Conservation (phyloP, 2,797 vertebrate species). For the Acanthurus lineatus region DNA sequence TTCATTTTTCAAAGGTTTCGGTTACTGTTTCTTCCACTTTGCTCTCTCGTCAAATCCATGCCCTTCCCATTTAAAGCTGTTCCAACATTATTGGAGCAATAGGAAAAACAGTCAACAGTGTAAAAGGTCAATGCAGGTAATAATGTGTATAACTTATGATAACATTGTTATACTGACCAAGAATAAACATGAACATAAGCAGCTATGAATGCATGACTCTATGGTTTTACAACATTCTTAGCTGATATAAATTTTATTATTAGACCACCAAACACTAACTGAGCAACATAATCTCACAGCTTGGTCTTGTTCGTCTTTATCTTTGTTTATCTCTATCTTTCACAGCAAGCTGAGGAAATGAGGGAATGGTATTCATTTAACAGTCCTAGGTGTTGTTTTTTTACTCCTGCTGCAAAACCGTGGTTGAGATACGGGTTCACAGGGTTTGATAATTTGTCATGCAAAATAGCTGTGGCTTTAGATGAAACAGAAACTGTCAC, state of each 20-base stretch:
- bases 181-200: conserved; percentile 2
- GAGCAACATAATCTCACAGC: conserved; percentile 6
- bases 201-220: neutral
- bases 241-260: conserved; percentile 19
- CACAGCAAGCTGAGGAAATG: conserved; percentile 32
- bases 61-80: conserved; percentile 34
- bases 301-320: no score
- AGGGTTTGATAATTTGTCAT: neutral
- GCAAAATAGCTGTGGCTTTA: neutral
- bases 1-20: conserved; percentile 10
- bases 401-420: conserved; percentile 23
- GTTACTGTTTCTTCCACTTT: conserved; percentile 17
- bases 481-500: neutral
- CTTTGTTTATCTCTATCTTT: conserved; percentile 11
- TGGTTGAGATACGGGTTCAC: conserved; percentile 7
- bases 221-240: neutral
- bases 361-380: conserved; percentile 1
- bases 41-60: neutral
- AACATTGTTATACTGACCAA: conserved; percentile 35
- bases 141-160: conserved; percentile 31
- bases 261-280: conserved; percentile 1
- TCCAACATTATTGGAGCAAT: conserved; percentile 31
- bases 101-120: neutral
- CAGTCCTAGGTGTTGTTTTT: conserved; percentile 26
- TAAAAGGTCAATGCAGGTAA: conserved; percentile 44